These are phyloP conservation scores for Muscicapa adusta DNA, from an alignment of 2,113 vertebrate species.

Conservation along the genomic window DNA sequence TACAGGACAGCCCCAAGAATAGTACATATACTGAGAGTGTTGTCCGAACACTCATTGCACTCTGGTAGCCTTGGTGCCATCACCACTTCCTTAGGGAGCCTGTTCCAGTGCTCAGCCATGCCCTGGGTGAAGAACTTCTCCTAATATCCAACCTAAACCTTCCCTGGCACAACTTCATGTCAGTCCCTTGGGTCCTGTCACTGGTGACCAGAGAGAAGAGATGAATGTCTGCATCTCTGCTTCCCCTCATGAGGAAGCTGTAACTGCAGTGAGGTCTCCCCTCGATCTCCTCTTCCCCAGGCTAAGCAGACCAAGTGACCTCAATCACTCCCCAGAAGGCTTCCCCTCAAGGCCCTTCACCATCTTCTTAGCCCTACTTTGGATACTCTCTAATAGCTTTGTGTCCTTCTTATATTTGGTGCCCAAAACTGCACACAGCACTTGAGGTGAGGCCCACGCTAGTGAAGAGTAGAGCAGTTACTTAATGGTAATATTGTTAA, in stretches of 20 bases:
- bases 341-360: neutral
- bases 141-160: neutral
- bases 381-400: neutral
- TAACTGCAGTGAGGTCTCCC: neutral
- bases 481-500: neutral
- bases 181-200: neutral
- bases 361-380: neutral
- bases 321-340: neutral
- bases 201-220: neutral
- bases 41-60: neutral
- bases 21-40: neutral
- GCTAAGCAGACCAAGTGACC: neutral
- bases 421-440: neutral
- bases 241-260: neutral
- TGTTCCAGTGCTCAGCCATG: neutral
- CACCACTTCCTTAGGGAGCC: neutral
- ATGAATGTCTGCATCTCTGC: neutral
- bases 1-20: neutral
- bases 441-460: neutral
- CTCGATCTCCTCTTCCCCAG: neutral
- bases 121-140: neutral
- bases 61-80: neutral
- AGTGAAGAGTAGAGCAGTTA: neutral
- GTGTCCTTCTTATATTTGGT: neutral
- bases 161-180: neutral